phyloP scores from a whole-genome alignment of 2,797 vertebrate genomes.

The Chromis chromis region DNA sequence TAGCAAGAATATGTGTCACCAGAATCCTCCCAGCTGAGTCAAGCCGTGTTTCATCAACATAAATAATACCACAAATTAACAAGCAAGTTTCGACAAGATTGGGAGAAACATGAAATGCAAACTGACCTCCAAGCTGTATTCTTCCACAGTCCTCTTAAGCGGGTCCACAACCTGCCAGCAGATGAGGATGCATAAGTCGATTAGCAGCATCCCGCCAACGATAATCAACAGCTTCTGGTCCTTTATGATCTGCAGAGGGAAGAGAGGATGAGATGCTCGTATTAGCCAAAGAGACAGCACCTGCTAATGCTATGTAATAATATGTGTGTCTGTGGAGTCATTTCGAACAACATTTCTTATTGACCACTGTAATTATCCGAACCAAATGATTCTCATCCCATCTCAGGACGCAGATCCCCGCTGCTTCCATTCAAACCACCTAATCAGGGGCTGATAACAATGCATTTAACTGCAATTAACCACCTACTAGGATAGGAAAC shows the following conservation, averaged over 20 bases:
- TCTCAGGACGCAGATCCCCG: conserved; percentile 31
- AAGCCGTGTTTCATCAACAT: conserved; percentile 8
- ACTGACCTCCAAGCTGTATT: conserved; percentile 98
- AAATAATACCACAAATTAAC: conserved; percentile 21
- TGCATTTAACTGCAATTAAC: conserved; percentile 58
- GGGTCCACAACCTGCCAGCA: conserved; percentile 99
- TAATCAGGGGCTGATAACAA: conserved; percentile 55
- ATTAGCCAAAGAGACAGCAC: conserved; percentile 41
- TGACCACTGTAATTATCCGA: conserved; percentile 54
- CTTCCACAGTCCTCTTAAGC: conserved; percentile 95
- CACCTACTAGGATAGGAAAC: conserved; percentile 34
- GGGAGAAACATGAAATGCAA: neutral
- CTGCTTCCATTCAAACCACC: conserved; percentile 42
- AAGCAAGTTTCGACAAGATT: neutral
- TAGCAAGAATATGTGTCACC: conserved; percentile 29
- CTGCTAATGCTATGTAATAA: conserved; percentile 41
- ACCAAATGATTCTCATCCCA: conserved; percentile 31
- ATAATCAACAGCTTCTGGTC: conserved; percentile 99
- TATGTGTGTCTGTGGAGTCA: conserved; percentile 22
- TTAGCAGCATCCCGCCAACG: conserved; percentile 98
- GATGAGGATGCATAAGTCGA: conserved; percentile 99
- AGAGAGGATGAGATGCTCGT: conserved; percentile 35
- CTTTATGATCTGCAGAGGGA: conserved; percentile 94
- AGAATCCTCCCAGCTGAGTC: conserved; percentile 30
- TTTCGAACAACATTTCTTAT: conserved; percentile 45